Conservation (phyloP, 1,140 invertebrate genomes). For the Augochlora pura region DNA sequence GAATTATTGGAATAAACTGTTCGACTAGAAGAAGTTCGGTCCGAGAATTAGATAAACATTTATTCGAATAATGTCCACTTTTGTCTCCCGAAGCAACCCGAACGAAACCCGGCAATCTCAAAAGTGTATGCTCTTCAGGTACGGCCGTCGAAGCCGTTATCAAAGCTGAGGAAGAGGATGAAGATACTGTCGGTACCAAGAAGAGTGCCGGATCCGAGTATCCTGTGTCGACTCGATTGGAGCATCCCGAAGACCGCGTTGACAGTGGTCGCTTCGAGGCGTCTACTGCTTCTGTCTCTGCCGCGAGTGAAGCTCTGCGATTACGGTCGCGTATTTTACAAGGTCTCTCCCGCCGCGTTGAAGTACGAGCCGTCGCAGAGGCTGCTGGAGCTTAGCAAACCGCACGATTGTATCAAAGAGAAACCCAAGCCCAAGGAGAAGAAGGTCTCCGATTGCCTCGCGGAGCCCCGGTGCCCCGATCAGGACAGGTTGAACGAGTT, state of each 20-base stretch:
- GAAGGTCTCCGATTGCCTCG: no score
- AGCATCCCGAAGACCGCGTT: constrained; percentile 52
- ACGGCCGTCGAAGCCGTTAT: constrained; percentile 52
- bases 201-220: constrained; percentile 4
- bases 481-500: constrained; percentile 23
- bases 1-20: no score
- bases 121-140: constrained; percentile 23
- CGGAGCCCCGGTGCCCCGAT: neutral
- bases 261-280: constrained; percentile 35
- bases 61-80: no score
- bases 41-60: no score
- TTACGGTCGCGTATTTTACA: constrained; percentile 32
- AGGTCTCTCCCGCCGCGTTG: constrained; percentile 48
- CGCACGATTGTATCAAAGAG: neutral
- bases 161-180: constrained; percentile 47
- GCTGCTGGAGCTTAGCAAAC: constrained; percentile 50
- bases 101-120: neutral
- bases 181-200: constrained; percentile 29
- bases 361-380: constrained; percentile 43
- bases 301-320: constrained; percentile 17
- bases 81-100: neutral
- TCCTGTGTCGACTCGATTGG: neutral
- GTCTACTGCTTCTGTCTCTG: constrained; percentile 45
- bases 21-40: no score
- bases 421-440: neutral